Conservation (phyloP, 2,797 vertebrate species). For the Neomorphus geoffroyi region DNA sequence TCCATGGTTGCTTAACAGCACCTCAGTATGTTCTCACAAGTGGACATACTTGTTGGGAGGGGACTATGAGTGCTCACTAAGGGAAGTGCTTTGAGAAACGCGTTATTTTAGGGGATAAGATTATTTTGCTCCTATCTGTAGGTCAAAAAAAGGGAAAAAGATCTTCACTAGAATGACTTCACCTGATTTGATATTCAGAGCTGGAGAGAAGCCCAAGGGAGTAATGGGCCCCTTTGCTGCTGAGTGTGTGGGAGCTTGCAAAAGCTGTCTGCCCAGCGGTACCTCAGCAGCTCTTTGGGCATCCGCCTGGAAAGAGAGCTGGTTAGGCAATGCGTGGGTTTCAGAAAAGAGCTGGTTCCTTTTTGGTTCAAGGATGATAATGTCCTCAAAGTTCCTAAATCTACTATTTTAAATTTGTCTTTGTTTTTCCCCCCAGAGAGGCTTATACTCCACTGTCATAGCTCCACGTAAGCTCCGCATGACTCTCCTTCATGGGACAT, state of each 20-base stretch:
- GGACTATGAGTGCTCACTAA: neutral
- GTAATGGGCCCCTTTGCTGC: neutral
- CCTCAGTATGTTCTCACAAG: neutral
- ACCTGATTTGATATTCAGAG: neutral
- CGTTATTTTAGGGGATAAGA: neutral
- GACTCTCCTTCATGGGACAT: neutral
- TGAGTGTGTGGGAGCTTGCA: neutral
- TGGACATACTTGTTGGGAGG: neutral
- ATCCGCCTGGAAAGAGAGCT: neutral
- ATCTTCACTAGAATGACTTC: neutral
- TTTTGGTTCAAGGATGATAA: neutral
- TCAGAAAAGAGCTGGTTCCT: neutral
- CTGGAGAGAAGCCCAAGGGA: neutral
- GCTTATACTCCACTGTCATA: neutral
- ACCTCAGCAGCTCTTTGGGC: neutral
- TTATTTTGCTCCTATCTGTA: neutral
- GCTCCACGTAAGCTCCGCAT: fast-evolving
- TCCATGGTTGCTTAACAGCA: neutral
- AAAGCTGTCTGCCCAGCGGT: neutral
- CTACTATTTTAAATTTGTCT: neutral
- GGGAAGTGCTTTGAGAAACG: neutral
- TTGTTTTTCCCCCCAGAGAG: fast-evolving
- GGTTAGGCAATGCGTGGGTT: fast-evolving
- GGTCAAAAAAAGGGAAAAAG: neutral
- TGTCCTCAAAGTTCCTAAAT: neutral